These are phyloP conservation scores for Chironomus tentans DNA, from an alignment of 2,888 invertebrate genomes.

Conservation along the genomic window DNA sequence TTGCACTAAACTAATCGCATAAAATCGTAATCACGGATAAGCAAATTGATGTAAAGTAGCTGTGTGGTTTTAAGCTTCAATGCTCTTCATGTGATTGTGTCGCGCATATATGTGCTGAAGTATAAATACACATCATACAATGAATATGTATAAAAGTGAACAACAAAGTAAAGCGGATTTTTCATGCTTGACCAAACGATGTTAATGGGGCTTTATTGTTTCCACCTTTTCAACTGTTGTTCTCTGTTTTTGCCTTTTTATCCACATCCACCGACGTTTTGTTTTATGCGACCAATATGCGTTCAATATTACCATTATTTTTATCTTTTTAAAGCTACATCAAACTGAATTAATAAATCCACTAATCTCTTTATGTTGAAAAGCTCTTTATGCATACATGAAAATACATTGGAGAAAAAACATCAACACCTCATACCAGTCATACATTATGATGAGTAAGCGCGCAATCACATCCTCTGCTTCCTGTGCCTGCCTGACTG, in stretches of 20 bases:
- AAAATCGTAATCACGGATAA: slow-evolving; percentile 16
- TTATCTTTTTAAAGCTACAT: not conserved
- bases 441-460: not conserved
- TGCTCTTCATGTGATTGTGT: not conserved
- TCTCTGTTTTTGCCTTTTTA: not conserved
- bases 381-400: slow-evolving; percentile 16
- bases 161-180: slow-evolving; percentile 19
- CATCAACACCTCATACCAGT: slow-evolving; percentile 19
- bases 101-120: not conserved
- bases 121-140: not conserved
- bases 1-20: not conserved
- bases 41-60: slow-evolving; percentile 16
- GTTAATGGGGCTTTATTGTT: slow-evolving; percentile 13
- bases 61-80: not conserved
- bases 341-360: slow-evolving; percentile 17
- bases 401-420: slow-evolving; percentile 15
- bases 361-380: slow-evolving; percentile 24
- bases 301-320: too few relatives aligned
- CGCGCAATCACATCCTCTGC: not conserved
- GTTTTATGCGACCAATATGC: not conserved
- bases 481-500: not conserved
- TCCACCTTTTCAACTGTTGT: not conserved
- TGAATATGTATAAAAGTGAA: not conserved
- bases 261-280: not conserved
- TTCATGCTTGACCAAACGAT: slow-evolving; percentile 19